Conservation (phyloP, 2,113 vertebrate genomes). For the Rafetus swinhoei region DNA sequence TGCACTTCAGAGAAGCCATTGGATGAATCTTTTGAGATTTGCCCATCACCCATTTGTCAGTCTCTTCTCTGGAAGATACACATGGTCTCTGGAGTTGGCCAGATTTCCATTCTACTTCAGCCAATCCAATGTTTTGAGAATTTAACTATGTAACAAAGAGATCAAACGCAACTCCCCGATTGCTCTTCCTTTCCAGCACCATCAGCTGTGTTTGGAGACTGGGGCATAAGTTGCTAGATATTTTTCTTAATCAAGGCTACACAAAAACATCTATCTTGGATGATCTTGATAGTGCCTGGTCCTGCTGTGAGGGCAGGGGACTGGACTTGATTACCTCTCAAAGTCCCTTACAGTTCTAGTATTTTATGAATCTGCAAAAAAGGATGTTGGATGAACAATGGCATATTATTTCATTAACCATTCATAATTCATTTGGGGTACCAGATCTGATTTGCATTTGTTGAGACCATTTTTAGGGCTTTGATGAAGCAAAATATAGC, state of each 20-base stretch:
- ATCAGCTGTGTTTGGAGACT: not conserved
- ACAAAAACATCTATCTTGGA: not conserved
- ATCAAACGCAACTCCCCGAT: not conserved
- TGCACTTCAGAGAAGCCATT: not conserved
- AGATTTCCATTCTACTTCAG: not conserved
- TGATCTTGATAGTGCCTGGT: too few relatives aligned
- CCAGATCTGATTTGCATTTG: not conserved
- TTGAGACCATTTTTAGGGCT: not conserved
- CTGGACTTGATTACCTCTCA: too few relatives aligned
- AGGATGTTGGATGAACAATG: not conserved
- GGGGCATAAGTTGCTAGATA: not conserved
- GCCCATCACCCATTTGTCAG: not conserved
- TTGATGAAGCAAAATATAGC: not conserved
- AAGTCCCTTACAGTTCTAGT: too few relatives aligned
- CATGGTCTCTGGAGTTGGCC: not conserved
- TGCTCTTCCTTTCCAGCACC: not conserved
- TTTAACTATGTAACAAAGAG: not conserved
- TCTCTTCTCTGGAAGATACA: not conserved
- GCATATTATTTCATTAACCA: too few relatives aligned
- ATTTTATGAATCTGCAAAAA: not conserved
- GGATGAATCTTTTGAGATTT: not conserved
- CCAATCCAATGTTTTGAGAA: not conserved
- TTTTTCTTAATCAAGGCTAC: not conserved
- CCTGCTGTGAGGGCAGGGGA: too few relatives aligned
- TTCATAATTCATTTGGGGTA: not conserved